A percentile compares a stretch with the other conserved stretches of the same genome.
Conservation (phyloP, 2,797 vertebrate species). For the Novumbra hubbsi region DNA sequence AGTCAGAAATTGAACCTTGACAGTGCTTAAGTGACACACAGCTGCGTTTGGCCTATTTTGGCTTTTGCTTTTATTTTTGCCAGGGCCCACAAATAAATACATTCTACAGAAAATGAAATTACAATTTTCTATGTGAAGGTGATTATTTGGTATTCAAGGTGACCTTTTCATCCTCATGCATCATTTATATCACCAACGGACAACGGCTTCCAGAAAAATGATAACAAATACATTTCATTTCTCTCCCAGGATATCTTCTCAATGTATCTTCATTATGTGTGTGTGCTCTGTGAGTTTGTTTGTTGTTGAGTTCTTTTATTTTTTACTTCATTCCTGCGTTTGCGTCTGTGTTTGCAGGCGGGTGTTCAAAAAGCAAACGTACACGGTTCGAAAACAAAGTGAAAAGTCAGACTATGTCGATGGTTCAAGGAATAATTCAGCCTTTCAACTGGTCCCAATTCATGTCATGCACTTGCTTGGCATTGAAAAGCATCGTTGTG, state of each 20-base stretch:
- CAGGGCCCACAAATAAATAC: conserved; percentile 38
- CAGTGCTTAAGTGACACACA: conserved; percentile 23
- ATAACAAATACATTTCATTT: conserved; percentile 73
- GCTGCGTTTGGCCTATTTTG: conserved; percentile 34
- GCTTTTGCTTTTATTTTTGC: conserved; percentile 54
- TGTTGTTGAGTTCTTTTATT: too few species aligned
- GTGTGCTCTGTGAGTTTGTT: conserved; percentile 30
- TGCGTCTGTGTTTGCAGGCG: conserved; percentile 5
- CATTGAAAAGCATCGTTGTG: conserved; percentile 92
- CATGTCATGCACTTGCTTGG: conserved; percentile 90
- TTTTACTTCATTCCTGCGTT: background rate
- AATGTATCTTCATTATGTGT: conserved; percentile 72
- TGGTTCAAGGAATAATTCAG: conserved; percentile 90
- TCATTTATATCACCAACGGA: conserved; percentile 84
- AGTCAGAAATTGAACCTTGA: conserved; percentile 16
- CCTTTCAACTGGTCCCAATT: conserved; percentile 94
- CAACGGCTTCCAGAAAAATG: conserved; percentile 82
- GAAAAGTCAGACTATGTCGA: conserved; percentile 73
- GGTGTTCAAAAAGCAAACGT: conserved; percentile 1
- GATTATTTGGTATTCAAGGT: conserved; percentile 76
- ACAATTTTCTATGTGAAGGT: conserved; percentile 68
- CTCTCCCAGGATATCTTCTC: conserved; percentile 75
- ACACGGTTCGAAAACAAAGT: conserved; percentile 44
- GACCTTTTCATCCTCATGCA: conserved; percentile 87
- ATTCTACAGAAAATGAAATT: conserved; percentile 47